Evolutionary conservation across 2,888 invertebrate species (phyloP), one percentile per base, ranked within the genome.

Genomic region (Tineola bisselliella): DNA sequence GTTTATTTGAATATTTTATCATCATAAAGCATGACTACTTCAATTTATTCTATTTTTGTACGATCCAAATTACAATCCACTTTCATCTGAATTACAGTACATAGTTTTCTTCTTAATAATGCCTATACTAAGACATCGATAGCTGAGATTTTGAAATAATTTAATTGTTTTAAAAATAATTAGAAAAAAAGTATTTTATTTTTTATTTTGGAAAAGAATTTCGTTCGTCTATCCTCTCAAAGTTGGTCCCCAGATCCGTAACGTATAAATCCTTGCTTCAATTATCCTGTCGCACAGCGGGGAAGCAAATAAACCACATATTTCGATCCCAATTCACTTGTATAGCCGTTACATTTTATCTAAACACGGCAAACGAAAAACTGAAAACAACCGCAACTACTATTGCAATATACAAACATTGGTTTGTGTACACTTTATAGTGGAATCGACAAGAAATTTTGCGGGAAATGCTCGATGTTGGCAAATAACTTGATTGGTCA

Each of bases 201-300:
- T n/a, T n/a, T n/a, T n/a, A n/a, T n/a, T n/a, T n/a, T n/a, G n/a
- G 66, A 64, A 67, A 67, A 66, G 67, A 38, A 38, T 38, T 12
- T 38, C 38, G 1, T 38, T 38, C 38, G 38, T 38, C n/a, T n/a
- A 13, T 48, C 66, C 64, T 67, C 66, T 69, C 65, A 67, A 70
- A 72, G 72, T 70, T 73, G 70, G 73, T 73, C 25, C 72, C 72
- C 70, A 78, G 74, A 77, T 79, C 75, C 74, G 76, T 74, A 77
- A 76, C 74, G 72, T 75, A 82, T 84, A 80, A 82, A 83, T 82
- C 79, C 79, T 77, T 76, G 74, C 77, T 84, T 81, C 80, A 84
- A 82, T 84, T 82, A 81, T 80, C 75, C 71, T 75, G 76, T 79
- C 79, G 76, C 76, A 44, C 62, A 54, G 73, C 66, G 71, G 73